phyloP scores from a whole-genome alignment of 2,113 vertebrate genomes.

The Salvator merianae region DNA sequence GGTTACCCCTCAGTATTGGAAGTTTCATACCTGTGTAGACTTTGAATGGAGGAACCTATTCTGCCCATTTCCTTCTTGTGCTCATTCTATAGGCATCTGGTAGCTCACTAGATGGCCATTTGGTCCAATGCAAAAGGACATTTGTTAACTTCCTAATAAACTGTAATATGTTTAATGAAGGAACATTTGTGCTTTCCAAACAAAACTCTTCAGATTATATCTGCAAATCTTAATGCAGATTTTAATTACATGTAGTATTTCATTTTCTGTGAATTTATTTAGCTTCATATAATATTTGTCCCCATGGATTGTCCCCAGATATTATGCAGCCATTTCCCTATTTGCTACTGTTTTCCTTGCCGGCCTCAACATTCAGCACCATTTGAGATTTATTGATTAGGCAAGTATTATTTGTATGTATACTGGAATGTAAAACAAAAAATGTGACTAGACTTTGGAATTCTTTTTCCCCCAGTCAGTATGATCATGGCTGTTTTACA shows the following conservation, averaged over 20 bases:
- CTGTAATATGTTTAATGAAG: not conserved
- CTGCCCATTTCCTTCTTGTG: too few relatives aligned
- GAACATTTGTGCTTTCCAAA: not conserved
- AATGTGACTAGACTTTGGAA: constrained; percentile 27
- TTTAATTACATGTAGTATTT: constrained; percentile 54
- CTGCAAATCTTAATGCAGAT: constrained; percentile 6
- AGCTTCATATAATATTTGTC: constrained; percentile 12
- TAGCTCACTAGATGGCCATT: too few relatives aligned
- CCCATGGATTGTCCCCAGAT: constrained; percentile 6
- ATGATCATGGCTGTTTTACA: not conserved
- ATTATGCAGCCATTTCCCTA: constrained; percentile 27
- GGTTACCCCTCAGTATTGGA: too few relatives aligned
- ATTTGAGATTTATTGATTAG: constrained; percentile 45
- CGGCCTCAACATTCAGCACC: not conserved
- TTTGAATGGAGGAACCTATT: too few relatives aligned
- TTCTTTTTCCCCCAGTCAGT: not conserved
- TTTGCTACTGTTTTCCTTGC: not conserved
- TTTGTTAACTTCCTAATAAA: not conserved
- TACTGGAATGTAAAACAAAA: constrained; percentile 24
- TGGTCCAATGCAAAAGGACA: too few relatives aligned
- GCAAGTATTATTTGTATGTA: constrained; percentile 13
- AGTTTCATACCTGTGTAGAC: too few relatives aligned
- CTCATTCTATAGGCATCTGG: too few relatives aligned
- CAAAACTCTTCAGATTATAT: constrained; percentile 14
- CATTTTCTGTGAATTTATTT: constrained; percentile 29